Evolutionary conservation across 2,888 invertebrate species (phyloP), one percentile per base, ranked within the genome.

Genomic region (Dryocosmus kuriphilus): DNA sequence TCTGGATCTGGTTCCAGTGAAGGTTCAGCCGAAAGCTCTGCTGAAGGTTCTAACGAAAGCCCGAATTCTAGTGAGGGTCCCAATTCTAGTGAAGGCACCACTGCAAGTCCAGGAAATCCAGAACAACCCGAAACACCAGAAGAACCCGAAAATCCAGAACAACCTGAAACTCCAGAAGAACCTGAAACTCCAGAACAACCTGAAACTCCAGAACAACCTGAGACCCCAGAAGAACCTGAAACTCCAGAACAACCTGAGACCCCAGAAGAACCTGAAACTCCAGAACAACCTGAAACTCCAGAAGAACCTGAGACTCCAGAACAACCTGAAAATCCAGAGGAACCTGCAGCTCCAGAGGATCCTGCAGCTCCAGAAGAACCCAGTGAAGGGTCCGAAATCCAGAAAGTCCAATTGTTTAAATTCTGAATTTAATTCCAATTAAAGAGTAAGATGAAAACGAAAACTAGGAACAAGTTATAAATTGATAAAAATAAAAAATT

Each of bases 381-480:
- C 16, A 46, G 67, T 67, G 51, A 71, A 71, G 71, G 30, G 55
- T 71, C 51, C n/a, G 51, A 32, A 51, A 11, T 30, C 71, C 46
- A 27, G 46, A 46, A 22, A 32, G 2, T 2, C 32, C 32, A 22
- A 30, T 30, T 71, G 71, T 30, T 51, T 71, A 30, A 71, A 55
- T 51, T 30, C 30, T 46, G 51, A 51, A 71, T 30, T 30, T n/a
- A 27, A 24, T 51, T 71, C 51, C 32, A 71, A 71, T 32, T 30
- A n/a, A 32, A 51, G 38, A 38, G n/a, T 19, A 63, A 38, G 41
- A 51, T 22, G 46, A 71, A n/a, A 9, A 30, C 7, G 22, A 71
- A 30, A 71, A 51, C n/a, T 71, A 71, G 71, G 51, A 71, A 71
- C 27, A 55, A 67, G n/a, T 71, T 55, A 22, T 71, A 24, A n/a